Base-by-base conservation (phyloP, 2,797 vertebrate species). In the Varecia variegata region DNA sequence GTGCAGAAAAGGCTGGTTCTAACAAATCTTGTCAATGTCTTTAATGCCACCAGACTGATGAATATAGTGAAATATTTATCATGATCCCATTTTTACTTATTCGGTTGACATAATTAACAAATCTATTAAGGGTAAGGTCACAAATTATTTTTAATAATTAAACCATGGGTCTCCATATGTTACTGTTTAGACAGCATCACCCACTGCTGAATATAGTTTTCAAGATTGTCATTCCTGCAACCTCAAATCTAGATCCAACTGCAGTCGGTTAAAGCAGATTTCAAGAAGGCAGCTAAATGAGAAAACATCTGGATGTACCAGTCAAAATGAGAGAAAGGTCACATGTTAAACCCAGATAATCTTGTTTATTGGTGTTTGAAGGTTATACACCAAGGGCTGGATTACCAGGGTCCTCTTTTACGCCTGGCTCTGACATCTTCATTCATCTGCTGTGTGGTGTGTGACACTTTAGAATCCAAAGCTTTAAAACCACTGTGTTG, bases 261-360 rank as follows among this genome's bases (percentile, higher is more conserved):
- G 93, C 97, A 96, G 95, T 97, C 96, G 0, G 83, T 95, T 97
- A 98, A 97, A 97, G 96, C 97, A 98, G 97, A 92, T 97, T 98
- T 98, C 97, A 98, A 97, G 96, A 77, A 98, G 97, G 96, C 97
- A 96, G 97, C 98, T 97, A 86, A 98, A 97, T 96, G 97, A 98
- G 97, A 97, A 97, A 98, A 98, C 98, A 98, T 98, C 98, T 98
- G 98, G 98, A 97, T 90, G 94, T 68, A 97, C 95, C 98, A 98
- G 98, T 98, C 98, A 98, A 97, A 98, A 98, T 96, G 98, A 98
- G 98, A 98, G 91, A 98, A 98, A 98, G 98, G 98, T 98, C 98
- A 97, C 98, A 97, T 98, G 98, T 98, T 98, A 98, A 98, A 98
- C 58, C 97, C 98, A 96, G 98, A 98, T 98, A 97, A 98, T 97